phyloP scores from a whole-genome alignment of 2,888 invertebrate species.

The Meiosimyza decipiens region DNA sequence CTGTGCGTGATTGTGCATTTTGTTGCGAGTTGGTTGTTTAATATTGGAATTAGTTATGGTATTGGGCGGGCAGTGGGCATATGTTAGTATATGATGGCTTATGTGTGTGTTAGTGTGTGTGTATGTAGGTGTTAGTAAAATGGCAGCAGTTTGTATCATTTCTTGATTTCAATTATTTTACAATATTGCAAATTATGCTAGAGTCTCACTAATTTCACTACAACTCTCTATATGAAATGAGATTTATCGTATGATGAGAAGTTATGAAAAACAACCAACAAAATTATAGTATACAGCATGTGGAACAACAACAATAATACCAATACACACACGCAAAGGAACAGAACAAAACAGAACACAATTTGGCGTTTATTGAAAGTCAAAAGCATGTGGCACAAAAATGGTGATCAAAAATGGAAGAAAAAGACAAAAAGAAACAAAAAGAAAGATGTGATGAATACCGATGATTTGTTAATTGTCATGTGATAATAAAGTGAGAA shows the following conservation, averaged over 20 bases:
- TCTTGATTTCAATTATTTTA: slow-evolving; percentile 60
- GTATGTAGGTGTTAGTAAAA: neutral
- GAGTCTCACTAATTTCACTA: slow-evolving; percentile 67
- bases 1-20: slow-evolving; percentile 15
- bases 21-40: slow-evolving; percentile 9
- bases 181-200: slow-evolving; percentile 64
- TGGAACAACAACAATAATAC: slow-evolving; percentile 32
- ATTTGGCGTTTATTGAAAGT: neutral
- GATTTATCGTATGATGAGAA: slow-evolving; percentile 43
- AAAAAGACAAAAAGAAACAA: slow-evolving; percentile 24
- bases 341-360: neutral
- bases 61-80: slow-evolving; percentile 13
- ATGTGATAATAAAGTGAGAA: slow-evolving; percentile 11
- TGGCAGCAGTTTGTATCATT: slow-evolving; percentile 41
- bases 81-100: slow-evolving; percentile 38
- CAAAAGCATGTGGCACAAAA: neutral
- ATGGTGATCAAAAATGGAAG: slow-evolving; percentile 23
- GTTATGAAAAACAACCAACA: slow-evolving; percentile 25
- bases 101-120: neutral
- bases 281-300: slow-evolving; percentile 24
- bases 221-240: slow-evolving; percentile 62
- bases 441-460: slow-evolving; percentile 31
- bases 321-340: slow-evolving; percentile 6
- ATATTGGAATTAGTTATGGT: slow-evolving; percentile 11
- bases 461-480: slow-evolving; percentile 26